Conservation (phyloP, 2,888 invertebrate genomes). For the Thymelicus lineola region DNA sequence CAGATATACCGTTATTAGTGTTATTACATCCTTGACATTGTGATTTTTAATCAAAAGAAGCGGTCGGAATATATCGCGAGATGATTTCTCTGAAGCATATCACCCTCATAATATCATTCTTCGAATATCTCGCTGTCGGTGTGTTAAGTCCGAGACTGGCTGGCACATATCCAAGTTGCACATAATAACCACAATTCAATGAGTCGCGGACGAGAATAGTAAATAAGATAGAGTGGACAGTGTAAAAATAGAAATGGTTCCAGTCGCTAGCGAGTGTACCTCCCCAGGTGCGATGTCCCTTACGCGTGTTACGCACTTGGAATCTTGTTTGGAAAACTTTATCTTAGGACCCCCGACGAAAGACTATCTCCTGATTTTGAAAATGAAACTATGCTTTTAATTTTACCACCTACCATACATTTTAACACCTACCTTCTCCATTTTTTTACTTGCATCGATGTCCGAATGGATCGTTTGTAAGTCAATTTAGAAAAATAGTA, state of each 20-base stretch:
- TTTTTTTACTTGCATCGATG: too few species aligned
- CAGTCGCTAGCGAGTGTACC: conserved; percentile 79
- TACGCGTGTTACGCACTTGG: conserved; percentile 45
- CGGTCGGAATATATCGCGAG: conserved; percentile 49
- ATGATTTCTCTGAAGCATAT: conserved; percentile 64
- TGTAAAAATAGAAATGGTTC: conserved; percentile 82
- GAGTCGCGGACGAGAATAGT: conserved; percentile 85
- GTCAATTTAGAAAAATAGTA: too few species aligned
- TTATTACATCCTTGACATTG: conserved; percentile 62
- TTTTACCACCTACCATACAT: too few species aligned
- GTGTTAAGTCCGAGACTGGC: conserved; percentile 72
- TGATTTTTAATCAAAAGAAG: conserved; percentile 52
- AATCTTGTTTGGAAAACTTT: conserved; percentile 17
- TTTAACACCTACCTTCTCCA: too few species aligned
- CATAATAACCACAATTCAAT: conserved; percentile 86
- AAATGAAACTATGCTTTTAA: too few species aligned
- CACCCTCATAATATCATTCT: conserved; percentile 68
- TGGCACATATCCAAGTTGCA: conserved; percentile 83
- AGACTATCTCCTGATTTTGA: too few species aligned
- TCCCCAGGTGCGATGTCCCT: conserved; percentile 79
- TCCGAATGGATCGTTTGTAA: too few species aligned
- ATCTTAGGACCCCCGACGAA: not conserved
- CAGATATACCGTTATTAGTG: conserved; percentile 9
- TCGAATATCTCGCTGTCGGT: conserved; percentile 79
- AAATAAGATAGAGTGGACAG: conserved; percentile 83